Base-by-base conservation (phyloP, 2,888 invertebrate genomes). In the Actias luna region DNA sequence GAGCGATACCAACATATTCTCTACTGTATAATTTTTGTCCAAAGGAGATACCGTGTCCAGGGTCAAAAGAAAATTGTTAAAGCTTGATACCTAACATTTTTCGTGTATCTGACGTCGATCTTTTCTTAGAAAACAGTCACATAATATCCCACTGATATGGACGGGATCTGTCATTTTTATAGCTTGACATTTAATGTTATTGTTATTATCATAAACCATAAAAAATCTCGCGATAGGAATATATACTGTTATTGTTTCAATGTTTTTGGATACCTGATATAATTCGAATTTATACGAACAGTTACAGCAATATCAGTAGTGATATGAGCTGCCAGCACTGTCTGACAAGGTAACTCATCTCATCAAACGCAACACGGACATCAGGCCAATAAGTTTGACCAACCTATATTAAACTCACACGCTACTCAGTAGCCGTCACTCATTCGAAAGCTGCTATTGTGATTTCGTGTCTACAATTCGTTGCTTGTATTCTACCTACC, bases 1-100 rank as follows among this genome's bases (percentile, higher is more conserved):
- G 77, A 81, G 79, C 82, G 92, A 92, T 92, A 92, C 78, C 83
- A 83, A 80, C 85, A 79, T 87, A 87, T 84, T 85, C 87, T 87
- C 83, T 80, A 82, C 89, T 79, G 82, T 84, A 80, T 88, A 83
- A 89, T 87, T 88, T 87, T 87, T 82, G 87, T 84, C 80, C 84
- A 82, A 83, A 77, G 76, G 81, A 85, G 82, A 83, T 83, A 84
- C 76, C 79, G 75, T 74, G 75, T 78, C 76, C 78, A 79, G 84
- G 89, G 89, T 91, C 89, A 89, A 84, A 55, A 85, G 83, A 85
- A 88, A 88, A 88, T 88, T 84, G 83, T 85, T 73, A 78, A 72
- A 76, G 76, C 77, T 70, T 76, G 76, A 82, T 83, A 79, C 80
- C 83, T 84, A 82, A 84, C 85, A 81, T 86, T 83, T 76, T 77